Conservation (phyloP, 1,140 invertebrate species). For the Caenorhabditis brenneri region DNA sequence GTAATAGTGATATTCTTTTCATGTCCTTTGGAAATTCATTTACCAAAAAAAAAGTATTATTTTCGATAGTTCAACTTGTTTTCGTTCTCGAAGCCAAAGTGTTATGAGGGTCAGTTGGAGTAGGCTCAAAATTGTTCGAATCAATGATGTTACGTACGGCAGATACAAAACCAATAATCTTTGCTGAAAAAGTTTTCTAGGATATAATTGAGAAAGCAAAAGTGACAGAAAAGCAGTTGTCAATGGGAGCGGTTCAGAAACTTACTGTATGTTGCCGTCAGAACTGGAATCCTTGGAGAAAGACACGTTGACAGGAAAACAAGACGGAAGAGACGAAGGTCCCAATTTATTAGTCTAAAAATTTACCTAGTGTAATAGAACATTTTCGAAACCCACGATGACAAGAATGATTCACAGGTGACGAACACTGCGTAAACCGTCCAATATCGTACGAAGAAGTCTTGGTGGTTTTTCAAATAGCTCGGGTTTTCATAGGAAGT, state of each 20-base stretch:
- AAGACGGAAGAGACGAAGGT: background rate
- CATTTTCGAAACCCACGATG: background rate
- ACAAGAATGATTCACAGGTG: constrained; percentile 7
- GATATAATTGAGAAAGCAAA: background rate
- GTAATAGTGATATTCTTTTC: background rate
- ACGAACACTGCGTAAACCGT: constrained; percentile 11
- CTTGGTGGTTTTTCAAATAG: background rate
- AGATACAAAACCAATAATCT: background rate
- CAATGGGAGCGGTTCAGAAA: background rate
- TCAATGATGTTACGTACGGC: background rate
- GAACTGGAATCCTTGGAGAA: background rate
- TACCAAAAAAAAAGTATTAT: background rate
- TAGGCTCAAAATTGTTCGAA: background rate
- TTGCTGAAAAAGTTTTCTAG: background rate
- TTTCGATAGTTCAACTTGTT: background rate
- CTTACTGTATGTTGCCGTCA: background rate
- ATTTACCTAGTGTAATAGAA: background rate
- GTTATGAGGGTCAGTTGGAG: background rate
- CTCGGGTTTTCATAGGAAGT: background rate
- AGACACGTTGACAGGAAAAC: constrained; percentile 7
- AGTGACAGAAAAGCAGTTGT: background rate
- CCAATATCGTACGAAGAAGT: constrained; percentile 5
- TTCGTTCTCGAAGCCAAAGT: background rate
- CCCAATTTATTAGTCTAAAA: constrained; percentile 10
- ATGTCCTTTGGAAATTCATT: background rate